These are phyloP conservation scores for Polyergus mexicanus DNA, from an alignment of 1,140 invertebrate genomes.

Conservation along the genomic window DNA sequence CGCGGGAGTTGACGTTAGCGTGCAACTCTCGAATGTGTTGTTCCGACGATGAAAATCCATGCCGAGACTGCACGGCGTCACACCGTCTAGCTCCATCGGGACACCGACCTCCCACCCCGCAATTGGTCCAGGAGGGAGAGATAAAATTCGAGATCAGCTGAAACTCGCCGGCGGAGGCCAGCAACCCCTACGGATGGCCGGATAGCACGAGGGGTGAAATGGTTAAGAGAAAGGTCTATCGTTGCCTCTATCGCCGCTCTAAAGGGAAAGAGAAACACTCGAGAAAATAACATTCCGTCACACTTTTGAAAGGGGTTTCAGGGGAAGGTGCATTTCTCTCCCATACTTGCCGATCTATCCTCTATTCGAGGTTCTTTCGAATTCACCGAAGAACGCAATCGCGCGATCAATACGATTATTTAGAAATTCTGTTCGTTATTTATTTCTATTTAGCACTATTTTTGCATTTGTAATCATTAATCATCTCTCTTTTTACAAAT, in stretches of 20 bases:
- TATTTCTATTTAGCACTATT: too few species aligned
- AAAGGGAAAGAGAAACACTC: constrained; percentile 59
- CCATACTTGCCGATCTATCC: neutral
- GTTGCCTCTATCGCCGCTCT: constrained; percentile 59
- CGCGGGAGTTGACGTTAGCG: constrained; percentile 52
- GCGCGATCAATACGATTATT: too few species aligned
- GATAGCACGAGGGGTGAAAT: neutral
- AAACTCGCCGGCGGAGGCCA: constrained; percentile 54
- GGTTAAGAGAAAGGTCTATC: constrained; percentile 41
- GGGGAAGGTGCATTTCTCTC: neutral
- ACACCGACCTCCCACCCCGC: constrained; percentile 77
- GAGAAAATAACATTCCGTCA: constrained; percentile 56
- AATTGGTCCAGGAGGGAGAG: constrained; percentile 67
- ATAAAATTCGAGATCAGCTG: constrained; percentile 80
- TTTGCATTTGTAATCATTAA: too few species aligned
- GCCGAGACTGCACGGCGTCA: constrained; percentile 71
- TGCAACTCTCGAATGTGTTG: constrained; percentile 62
- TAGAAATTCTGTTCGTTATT: too few species aligned
- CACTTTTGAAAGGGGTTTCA: neutral
- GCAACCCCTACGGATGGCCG: constrained; percentile 23
- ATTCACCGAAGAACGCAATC: too few species aligned
- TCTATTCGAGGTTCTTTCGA: too few species aligned
- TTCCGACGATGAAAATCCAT: constrained; percentile 80
- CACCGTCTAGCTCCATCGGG: constrained; percentile 75
- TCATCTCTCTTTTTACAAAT: too few species aligned